Evolutionary conservation across 2,888 invertebrate species (phyloP).

Genomic region (Metellina segmentata): DNA sequence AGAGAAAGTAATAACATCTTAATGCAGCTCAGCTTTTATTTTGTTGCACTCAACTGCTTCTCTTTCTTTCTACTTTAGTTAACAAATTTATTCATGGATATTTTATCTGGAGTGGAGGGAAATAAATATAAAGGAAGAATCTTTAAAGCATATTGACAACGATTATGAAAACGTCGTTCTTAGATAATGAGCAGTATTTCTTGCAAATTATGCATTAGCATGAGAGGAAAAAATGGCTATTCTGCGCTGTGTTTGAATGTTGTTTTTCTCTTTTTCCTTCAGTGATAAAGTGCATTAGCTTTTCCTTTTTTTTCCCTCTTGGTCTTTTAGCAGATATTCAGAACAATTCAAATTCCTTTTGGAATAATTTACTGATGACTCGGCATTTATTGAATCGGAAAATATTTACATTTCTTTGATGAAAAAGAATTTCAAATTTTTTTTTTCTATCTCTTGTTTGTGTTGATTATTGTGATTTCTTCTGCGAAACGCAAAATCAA

Average conservation of each 20-base stretch:
- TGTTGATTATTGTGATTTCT: too few species aligned
- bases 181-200: slow-evolving; percentile 52
- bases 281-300: slow-evolving; percentile 2
- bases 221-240: neutral
- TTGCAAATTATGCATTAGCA: slow-evolving; percentile 47
- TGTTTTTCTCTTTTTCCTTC: neutral
- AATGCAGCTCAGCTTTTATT: slow-evolving; percentile 61
- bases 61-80: slow-evolving; percentile 8
- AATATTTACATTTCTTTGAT: neutral
- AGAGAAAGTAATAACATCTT: slow-evolving; percentile 73
- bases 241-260: neutral
- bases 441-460: too few species aligned
- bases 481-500: too few species aligned
- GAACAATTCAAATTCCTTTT: slow-evolving; percentile 3
- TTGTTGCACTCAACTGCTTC: slow-evolving; percentile 39
- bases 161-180: slow-evolving; percentile 55
- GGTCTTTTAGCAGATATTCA: neutral
- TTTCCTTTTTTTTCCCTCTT: neutral
- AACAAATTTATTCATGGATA: slow-evolving; percentile 66
- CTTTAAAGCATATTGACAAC: slow-evolving; percentile 53
- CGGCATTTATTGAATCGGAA: neutral
- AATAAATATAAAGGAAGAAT: slow-evolving; percentile 44
- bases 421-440: neutral
- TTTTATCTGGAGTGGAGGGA: slow-evolving; percentile 52
- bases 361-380: neutral